Conservation (phyloP, 2,888 invertebrate species). For the Lasioglossum oenotherae region DNA sequence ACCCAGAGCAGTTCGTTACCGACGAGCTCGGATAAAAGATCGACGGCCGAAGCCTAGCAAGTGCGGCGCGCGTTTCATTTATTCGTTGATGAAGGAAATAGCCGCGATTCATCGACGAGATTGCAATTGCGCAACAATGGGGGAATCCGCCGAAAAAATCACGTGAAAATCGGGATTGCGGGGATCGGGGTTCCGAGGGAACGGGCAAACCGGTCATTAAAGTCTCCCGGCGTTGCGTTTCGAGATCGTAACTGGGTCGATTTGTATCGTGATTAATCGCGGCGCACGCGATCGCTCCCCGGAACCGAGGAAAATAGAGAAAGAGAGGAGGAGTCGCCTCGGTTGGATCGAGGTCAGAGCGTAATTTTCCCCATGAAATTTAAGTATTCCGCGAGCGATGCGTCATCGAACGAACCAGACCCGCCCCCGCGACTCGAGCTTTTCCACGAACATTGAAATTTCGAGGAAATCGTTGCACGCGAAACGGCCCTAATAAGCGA, state of each 20-base stretch:
- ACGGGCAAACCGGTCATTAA: conserved; percentile 14
- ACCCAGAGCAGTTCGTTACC: too few species aligned
- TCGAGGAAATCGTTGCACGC: conserved; percentile 53
- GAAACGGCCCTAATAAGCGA: conserved; percentile 68
- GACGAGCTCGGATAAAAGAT: background rate
- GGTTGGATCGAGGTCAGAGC: conserved; percentile 49
- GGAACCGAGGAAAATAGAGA: background rate
- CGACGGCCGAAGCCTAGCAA: background rate
- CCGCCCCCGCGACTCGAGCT: conserved; percentile 13
- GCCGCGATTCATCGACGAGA: background rate
- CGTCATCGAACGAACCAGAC: conserved; percentile 43
- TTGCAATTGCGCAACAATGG: background rate
- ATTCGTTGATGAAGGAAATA: background rate
- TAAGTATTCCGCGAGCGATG: conserved; percentile 58
- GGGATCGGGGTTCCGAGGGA: background rate
- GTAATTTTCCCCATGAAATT: conserved; percentile 60
- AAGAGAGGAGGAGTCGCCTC: background rate
- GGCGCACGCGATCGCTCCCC: conserved; percentile 51
- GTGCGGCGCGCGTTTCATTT: background rate
- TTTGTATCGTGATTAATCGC: conserved; percentile 63
- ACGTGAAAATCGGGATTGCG: background rate
- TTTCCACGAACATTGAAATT: conserved; percentile 40
- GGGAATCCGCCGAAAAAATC: background rate
- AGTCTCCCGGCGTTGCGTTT: conserved; percentile 18
- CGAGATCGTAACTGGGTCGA: conserved; percentile 59